These are phyloP conservation scores for Lapara coniferarum DNA, from an alignment of 2,888 invertebrate species.

Conservation along the genomic window DNA sequence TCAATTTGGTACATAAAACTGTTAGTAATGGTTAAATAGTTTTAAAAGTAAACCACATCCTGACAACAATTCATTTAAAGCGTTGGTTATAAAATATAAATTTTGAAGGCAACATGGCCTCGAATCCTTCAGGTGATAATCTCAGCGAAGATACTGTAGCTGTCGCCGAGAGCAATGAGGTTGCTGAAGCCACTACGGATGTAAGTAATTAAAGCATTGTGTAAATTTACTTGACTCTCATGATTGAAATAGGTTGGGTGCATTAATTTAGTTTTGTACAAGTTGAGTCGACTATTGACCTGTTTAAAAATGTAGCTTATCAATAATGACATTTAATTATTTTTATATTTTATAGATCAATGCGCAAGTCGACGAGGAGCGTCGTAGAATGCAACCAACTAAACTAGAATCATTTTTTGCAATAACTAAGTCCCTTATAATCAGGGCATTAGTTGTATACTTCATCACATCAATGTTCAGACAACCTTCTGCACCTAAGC, in stretches of 20 bases:
- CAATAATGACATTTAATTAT: not conserved
- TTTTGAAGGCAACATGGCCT: not conserved
- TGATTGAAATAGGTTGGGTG: too few relatives aligned
- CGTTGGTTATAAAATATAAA: not conserved
- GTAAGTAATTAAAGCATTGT: not conserved
- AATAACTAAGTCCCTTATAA: constrained; percentile 92
- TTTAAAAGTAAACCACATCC: not conserved
- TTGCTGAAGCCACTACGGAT: constrained; percentile 17
- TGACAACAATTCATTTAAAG: not conserved
- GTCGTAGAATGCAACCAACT: constrained; percentile 82
- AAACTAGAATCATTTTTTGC: constrained; percentile 91
- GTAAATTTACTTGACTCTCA: too few relatives aligned
- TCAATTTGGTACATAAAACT: too few relatives aligned
- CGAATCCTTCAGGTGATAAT: constrained; percentile 5
- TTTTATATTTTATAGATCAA: constrained; percentile 67
- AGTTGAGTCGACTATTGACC: constrained; percentile 12
- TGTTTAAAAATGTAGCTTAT: constrained; percentile 15
- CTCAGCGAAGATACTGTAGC: constrained; percentile 1
- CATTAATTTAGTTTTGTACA: too few relatives aligned
- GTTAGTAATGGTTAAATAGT: constrained; percentile 4
- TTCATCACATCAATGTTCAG: constrained; percentile 96
- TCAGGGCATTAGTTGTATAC: constrained; percentile 95
- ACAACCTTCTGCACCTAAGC: constrained; percentile 82
- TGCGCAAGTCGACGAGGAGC: constrained; percentile 73
- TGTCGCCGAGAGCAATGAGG: constrained; percentile 12